Evolutionary conservation across 2,113 vertebrate species (phyloP).

Genomic region (Prionailurus bengalensis): DNA sequence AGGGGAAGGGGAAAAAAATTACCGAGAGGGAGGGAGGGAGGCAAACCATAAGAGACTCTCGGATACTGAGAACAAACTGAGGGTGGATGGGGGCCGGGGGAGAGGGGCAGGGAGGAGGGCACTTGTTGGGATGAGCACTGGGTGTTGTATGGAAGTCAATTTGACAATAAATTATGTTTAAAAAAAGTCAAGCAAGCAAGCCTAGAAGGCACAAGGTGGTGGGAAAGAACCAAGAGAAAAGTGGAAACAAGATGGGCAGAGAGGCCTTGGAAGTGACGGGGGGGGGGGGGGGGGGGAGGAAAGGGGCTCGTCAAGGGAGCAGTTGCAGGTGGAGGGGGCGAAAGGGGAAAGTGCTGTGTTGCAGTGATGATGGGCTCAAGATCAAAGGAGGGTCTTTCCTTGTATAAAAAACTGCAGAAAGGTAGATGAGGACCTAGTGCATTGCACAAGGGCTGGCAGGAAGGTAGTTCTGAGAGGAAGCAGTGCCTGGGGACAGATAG

Average conservation of each 20-base stretch:
- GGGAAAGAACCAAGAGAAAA: background rate
- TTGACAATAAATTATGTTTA: too few species aligned
- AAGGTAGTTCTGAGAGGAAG: background rate
- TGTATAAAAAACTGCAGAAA: background rate
- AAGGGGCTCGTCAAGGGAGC: background rate
- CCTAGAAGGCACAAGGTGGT: background rate
- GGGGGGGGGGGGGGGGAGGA: background rate
- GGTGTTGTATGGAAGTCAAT: too few species aligned
- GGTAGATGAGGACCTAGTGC: background rate
- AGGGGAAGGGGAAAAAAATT: too few species aligned
- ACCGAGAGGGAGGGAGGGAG: too few species aligned
- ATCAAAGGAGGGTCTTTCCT: background rate
- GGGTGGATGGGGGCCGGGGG: too few species aligned
- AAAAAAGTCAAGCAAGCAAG: too few species aligned
- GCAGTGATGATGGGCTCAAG: rapidly evolving
- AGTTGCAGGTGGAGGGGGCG: background rate
- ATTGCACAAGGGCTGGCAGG: background rate
- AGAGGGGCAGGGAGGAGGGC: too few species aligned
- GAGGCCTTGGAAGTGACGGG: background rate
- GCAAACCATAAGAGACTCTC: too few species aligned
- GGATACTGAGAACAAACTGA: too few species aligned
- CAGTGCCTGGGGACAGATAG: background rate
- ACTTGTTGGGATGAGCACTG: background rate
- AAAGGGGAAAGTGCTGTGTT: background rate
- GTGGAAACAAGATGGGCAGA: background rate